Evolutionary conservation across 2,888 invertebrate genomes (phyloP).

Genomic region (Aromia moschata): DNA sequence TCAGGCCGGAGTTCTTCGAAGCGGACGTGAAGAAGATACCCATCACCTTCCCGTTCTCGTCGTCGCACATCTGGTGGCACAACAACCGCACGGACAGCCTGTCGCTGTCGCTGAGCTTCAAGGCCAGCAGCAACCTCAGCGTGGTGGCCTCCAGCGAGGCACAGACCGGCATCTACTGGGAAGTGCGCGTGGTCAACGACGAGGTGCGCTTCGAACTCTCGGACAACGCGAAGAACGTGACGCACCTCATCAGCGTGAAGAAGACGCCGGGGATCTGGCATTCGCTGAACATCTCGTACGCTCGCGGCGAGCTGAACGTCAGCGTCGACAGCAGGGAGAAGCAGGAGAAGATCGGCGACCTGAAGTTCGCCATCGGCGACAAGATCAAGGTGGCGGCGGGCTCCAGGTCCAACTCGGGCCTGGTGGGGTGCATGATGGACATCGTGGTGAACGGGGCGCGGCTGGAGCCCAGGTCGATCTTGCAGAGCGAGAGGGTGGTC

Average conservation of each 20-base stretch:
- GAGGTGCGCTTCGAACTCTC: conserved; percentile 86
- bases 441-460: conserved; percentile 83
- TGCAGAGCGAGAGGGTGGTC: conserved; percentile 83
- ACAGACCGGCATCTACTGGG: conserved; percentile 84
- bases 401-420: conserved; percentile 76
- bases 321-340: conserved; percentile 81
- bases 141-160: conserved; percentile 88
- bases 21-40: conserved; percentile 87
- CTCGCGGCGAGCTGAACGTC: conserved; percentile 76
- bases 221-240: conserved; percentile 78
- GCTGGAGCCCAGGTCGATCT: conserved; percentile 80
- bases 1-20: conserved; percentile 85
- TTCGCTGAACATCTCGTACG: conserved; percentile 80
- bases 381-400: conserved; percentile 78
- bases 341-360: conserved; percentile 63
- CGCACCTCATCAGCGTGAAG: conserved; percentile 81
- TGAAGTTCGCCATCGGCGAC: conserved; percentile 61
- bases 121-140: conserved; percentile 80
- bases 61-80: conserved; percentile 91
- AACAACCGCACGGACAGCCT: conserved; percentile 78
- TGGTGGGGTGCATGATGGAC: conserved; percentile 92
- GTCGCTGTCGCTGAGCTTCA: conserved; percentile 86
- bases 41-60: conserved; percentile 90
- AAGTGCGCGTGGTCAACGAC: conserved; percentile 85
- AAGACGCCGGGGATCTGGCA: conserved; percentile 86